These are phyloP conservation scores for Littorina saxatilis DNA, from an alignment of 1,140 invertebrate genomes.

Conservation along the genomic window DNA sequence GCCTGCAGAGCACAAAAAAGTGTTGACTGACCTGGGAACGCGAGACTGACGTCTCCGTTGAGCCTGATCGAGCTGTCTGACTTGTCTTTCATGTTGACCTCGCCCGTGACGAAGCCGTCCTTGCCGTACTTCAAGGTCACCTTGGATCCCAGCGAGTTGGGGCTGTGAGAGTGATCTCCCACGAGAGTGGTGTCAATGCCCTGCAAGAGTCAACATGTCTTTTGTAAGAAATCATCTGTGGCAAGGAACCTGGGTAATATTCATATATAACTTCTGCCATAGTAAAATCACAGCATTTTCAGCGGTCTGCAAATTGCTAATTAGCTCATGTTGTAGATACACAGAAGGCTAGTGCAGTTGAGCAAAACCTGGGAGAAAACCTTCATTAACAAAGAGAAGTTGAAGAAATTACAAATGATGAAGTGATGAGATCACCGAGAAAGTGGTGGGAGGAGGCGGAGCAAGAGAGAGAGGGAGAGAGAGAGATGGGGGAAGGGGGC, in stretches of 20 bases:
- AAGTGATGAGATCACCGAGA: no score
- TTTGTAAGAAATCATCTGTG: background rate
- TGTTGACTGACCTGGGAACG: slow-evolving; percentile 55
- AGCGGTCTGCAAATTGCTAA: no score
- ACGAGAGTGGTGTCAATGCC: background rate
- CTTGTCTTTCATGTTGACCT: slow-evolving; percentile 10
- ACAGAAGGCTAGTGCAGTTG: no score
- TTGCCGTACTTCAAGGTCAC: slow-evolving; percentile 12
- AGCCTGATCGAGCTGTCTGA: background rate
- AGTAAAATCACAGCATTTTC: no score
- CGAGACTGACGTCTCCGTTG: slow-evolving; percentile 36
- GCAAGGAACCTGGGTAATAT: background rate
- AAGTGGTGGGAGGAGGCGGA: no score
- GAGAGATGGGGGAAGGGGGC: no score
- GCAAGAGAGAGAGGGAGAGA: no score
- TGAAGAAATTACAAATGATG: no score
- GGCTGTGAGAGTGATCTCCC: background rate
- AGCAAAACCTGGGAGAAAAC: background rate
- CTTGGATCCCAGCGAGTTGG: background rate
- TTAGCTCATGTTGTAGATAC: no score
- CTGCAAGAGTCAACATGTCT: background rate
- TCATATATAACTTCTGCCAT: background rate
- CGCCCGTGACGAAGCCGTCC: slow-evolving; percentile 8
- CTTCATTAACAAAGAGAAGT: no score
- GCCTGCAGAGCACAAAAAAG: no score